Evolutionary conservation across 37 sponge, comb jelly and placozoan species (phyloP).

Genomic region (Cliona cf. orientalis): DNA sequence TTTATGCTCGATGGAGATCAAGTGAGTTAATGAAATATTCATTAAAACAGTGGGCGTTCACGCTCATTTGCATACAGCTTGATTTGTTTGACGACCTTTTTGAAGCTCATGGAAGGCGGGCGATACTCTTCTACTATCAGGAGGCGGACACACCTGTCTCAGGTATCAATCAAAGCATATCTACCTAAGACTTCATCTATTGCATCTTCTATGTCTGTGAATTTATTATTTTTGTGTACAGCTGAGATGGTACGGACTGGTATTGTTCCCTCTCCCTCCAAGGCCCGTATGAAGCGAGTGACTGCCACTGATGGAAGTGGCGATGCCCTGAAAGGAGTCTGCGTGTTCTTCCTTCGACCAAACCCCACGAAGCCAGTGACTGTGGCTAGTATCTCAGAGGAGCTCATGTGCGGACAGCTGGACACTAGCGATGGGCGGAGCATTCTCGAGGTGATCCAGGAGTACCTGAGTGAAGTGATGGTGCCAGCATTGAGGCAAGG

Average conservation of each 20-base stretch:
- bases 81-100: constrained; percentile 80
- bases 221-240: too few relatives aligned
- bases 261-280: constrained; percentile 18
- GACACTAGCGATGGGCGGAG: constrained; percentile 61
- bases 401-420: constrained; percentile 69
- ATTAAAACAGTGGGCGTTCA: neutral
- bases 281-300: constrained; percentile 48
- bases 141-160: constrained; percentile 71
- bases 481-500: constrained; percentile 74
- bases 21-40: constrained; percentile 23
- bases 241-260: constrained; percentile 37
- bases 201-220: neutral
- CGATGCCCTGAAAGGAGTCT: constrained; percentile 70
- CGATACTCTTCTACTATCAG: constrained; percentile 83
- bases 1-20: constrained; percentile 86
- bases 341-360: constrained; percentile 80
- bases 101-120: constrained; percentile 78
- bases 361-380: constrained; percentile 62
- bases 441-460: constrained; percentile 70
- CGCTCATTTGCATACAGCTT: constrained; percentile 46
- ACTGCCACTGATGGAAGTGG: constrained; percentile 76
- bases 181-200: neutral
- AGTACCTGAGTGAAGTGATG: constrained; percentile 69
- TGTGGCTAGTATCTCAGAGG: constrained; percentile 71
- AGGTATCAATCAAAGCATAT: too few relatives aligned